Conservation (phyloP, 2,113 vertebrate genomes). For the Erythrocebus patas region DNA sequence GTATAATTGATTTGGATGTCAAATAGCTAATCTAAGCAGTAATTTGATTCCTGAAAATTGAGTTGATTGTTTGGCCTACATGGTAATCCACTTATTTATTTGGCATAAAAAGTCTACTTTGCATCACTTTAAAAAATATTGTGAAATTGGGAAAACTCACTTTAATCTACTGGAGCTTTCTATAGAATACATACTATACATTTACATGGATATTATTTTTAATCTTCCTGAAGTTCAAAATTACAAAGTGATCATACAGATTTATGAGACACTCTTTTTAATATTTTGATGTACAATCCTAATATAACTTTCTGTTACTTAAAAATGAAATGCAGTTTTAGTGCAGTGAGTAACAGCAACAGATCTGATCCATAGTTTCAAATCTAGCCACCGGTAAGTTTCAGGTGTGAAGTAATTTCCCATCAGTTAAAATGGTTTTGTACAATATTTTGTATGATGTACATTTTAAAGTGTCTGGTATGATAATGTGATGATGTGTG, state of each 20-base stretch:
- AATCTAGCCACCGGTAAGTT: neutral
- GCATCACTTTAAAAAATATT: neutral
- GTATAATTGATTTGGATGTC: neutral
- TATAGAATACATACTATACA: neutral
- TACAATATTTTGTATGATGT: neutral
- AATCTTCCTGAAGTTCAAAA: neutral
- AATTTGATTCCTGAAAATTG: neutral
- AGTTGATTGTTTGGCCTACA: neutral
- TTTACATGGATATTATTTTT: neutral
- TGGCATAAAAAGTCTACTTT: neutral
- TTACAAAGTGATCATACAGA: neutral
- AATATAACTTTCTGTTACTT: neutral
- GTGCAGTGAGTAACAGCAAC: neutral
- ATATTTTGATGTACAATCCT: neutral
- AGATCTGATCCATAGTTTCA: neutral
- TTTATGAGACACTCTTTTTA: neutral
- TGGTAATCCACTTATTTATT: neutral
- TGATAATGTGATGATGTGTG: neutral
- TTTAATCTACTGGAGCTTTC: neutral
- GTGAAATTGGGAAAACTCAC: neutral
- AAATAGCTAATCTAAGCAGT: neutral
- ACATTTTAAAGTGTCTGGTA: neutral
- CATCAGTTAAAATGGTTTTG: neutral
- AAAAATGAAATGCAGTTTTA: neutral
- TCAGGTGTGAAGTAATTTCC: neutral